Evolutionary conservation across 30 jellyfish, hydroid and myxozoan genomes (phyloP).

Genomic region (Cassiopea xamachana): DNA sequence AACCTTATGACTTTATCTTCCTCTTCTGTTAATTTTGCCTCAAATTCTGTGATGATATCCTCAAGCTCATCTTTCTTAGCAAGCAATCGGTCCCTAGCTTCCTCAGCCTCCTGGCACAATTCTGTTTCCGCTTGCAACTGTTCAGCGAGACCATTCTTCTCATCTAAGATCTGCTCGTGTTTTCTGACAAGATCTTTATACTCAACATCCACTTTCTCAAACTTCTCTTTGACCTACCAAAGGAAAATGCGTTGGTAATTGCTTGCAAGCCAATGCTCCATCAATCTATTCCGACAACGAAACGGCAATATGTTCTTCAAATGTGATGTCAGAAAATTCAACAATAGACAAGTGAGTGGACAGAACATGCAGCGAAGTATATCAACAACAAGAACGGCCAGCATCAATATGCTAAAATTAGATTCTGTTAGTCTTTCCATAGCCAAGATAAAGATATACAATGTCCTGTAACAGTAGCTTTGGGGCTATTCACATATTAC

Average conservation of each 20-base stretch:
- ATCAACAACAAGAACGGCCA: no score
- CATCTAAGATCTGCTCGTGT: slow-evolving; percentile 89
- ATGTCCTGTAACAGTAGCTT: no score
- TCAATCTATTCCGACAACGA: no score
- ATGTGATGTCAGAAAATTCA: no score
- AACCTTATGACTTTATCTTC: slow-evolving; percentile 84
- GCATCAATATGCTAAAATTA: no score
- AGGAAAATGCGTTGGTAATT: not conserved
- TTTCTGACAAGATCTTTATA: slow-evolving; percentile 74
- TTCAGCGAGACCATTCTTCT: slow-evolving; percentile 90
- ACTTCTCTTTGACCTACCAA: slow-evolving; percentile 78
- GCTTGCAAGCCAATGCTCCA: not conserved
- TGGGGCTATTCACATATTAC: no score
- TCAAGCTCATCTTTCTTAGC: slow-evolving; percentile 93
- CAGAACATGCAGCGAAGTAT: no score
- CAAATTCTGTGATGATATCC: slow-evolving; percentile 92
- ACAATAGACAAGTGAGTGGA: no score
- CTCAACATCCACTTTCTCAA: slow-evolving; percentile 84
- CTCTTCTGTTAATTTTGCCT: slow-evolving; percentile 87
- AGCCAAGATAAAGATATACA: no score
- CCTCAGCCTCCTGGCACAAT: slow-evolving; percentile 99
- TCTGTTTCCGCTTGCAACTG: slow-evolving; percentile 98
- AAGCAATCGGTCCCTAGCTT: slow-evolving; percentile 78
- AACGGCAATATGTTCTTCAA: no score
- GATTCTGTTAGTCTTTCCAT: no score